Conservation (phyloP, 2,113 vertebrate genomes). For the Eonycteris spelaea region DNA sequence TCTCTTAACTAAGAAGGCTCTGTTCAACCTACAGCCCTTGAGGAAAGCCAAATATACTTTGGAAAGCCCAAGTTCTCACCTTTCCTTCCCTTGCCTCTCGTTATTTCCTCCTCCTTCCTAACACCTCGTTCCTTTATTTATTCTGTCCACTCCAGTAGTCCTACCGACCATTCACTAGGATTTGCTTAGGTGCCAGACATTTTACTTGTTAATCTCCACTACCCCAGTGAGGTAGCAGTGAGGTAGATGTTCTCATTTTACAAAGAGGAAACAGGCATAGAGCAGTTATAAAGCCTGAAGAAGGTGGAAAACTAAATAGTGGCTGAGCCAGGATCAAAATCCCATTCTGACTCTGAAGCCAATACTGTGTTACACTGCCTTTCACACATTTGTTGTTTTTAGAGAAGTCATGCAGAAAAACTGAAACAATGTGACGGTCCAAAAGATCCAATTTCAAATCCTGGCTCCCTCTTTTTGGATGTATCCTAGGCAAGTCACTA, state of each 20-base stretch:
- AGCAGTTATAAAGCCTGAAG: background rate
- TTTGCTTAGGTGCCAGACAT: background rate
- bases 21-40: background rate
- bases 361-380: background rate
- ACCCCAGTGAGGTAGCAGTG: too few relatives aligned
- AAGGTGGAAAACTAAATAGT: background rate
- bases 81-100: background rate
- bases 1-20: background rate
- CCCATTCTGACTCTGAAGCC: background rate
- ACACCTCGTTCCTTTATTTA: conserved; percentile 31
- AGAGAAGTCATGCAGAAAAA: background rate
- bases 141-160: background rate
- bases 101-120: background rate
- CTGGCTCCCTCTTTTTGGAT: background rate
- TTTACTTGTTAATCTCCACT: background rate
- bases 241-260: background rate
- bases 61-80: background rate
- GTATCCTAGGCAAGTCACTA: background rate
- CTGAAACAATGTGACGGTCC: background rate
- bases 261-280: background rate
- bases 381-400: background rate
- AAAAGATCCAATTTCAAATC: background rate
- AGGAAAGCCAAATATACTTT: background rate
- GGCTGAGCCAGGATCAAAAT: background rate
- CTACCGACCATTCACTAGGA: background rate